Evolutionary conservation across 92 coral and sea anemone genomes (phyloP), one percentile per base, ranked within the genome.

Genomic region (Diadumene lineata): DNA sequence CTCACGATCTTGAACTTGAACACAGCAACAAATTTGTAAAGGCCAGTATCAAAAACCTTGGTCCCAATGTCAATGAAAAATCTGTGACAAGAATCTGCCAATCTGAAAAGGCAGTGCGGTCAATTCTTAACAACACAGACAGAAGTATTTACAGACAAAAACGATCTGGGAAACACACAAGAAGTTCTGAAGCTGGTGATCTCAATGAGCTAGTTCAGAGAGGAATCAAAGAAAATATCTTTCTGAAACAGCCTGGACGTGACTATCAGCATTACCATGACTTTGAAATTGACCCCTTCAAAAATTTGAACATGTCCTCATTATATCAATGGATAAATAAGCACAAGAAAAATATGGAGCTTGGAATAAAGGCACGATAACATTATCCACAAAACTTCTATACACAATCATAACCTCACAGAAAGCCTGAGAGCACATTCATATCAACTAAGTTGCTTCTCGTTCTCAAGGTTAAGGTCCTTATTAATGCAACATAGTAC

Each of bases 41-140:
- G 31, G 74, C 65, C 55, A 74, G 74, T 48, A 66, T 66, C 19
- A 77, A 77, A 66, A 66, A 77, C 66, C 74, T 77, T 28, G 81
- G 81, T 17, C 81, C 81, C 28, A 77, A 77, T 27, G n/a, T 77
- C 24, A 77, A 73, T 22, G 81, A 77, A 66, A 77, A 66, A 53
- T 65, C 81, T 30, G 81, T 31, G 6, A 31, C 53, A 7, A 50
- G 82, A 55, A 66, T 77, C 68, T 77, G 82, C 60, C 31, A 51
- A 11, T 67, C 82, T 24, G 82, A 77, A 55, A 50, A 50, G 7
- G 75, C 33, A 18, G 75, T 77, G 26, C 50, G 82, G 34, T 66
- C 51, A 51, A 53, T 77, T n/a, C n/a, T n/a, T n/a, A n/a, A n/a
- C n/a, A 50, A 77, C 33, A 18, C 68, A 50, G 7, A 50, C 74